phyloP scores from a whole-genome alignment of 2,888 invertebrate species.

The Cistogaster globosa region DNA sequence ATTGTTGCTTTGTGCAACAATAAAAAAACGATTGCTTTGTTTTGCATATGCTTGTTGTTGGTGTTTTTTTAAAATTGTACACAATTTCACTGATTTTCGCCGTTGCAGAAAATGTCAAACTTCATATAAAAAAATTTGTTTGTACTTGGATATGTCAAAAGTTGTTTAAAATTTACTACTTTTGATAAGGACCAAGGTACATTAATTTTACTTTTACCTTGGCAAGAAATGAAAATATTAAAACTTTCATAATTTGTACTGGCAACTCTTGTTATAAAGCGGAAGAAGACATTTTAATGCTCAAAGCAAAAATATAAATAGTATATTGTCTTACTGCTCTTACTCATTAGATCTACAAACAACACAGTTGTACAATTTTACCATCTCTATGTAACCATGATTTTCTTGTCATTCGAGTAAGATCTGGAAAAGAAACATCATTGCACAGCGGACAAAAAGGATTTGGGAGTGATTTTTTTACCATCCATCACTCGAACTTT shows the following conservation, averaged over 20 bases:
- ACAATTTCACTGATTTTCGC: too few species aligned
- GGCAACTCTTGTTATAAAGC: constrained; percentile 45
- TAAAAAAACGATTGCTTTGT: too few species aligned
- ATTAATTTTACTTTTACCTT: too few species aligned
- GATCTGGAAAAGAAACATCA: constrained; percentile 87
- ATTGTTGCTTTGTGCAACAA: too few species aligned
- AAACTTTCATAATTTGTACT: neutral
- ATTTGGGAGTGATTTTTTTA: constrained; percentile 88
- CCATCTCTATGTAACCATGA: constrained; percentile 65
- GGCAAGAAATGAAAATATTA: too few species aligned
- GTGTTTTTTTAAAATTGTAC: too few species aligned
- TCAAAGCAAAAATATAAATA: neutral
- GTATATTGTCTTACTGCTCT: neutral
- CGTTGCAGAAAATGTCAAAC: too few species aligned
- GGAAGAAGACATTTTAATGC: constrained; percentile 62
- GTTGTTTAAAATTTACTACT: too few species aligned
- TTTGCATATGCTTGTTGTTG: too few species aligned
- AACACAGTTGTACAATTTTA: constrained; percentile 44
- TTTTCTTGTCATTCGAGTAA: constrained; percentile 82
- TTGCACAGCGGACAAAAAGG: constrained; percentile 83
- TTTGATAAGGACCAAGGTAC: too few species aligned
- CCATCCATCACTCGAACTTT: constrained; percentile 84
- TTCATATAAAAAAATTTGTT: too few species aligned
- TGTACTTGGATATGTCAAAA: too few species aligned
- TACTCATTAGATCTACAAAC: constrained; percentile 16